Evolutionary conservation across 2,113 vertebrate genomes (phyloP).

Genomic region (Naja naja): DNA sequence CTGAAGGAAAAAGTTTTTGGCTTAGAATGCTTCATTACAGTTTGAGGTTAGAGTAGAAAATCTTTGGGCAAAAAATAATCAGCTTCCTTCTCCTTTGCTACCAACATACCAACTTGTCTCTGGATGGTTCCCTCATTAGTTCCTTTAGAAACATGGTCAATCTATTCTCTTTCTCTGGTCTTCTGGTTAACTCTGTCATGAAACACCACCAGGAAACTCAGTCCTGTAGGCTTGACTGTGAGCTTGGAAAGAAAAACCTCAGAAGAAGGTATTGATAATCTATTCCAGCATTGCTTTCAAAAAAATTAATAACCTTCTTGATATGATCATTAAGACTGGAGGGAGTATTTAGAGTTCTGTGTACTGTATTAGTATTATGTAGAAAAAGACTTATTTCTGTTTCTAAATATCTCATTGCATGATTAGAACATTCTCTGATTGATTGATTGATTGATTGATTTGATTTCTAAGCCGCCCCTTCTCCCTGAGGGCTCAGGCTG

Average conservation of each 20-base stretch:
- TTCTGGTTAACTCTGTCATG: not conserved
- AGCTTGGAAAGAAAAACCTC: not conserved
- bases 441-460: too few species aligned
- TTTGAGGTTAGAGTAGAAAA: too few species aligned
- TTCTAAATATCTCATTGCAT: not conserved
- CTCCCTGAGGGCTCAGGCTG: too few species aligned
- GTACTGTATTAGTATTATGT: not conserved
- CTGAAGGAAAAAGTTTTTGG: too few species aligned
- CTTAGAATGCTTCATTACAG: too few species aligned
- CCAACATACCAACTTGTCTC: too few species aligned
- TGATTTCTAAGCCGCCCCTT: too few species aligned
- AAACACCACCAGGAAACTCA: not conserved
- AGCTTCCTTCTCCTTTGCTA: too few species aligned
- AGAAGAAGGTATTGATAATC: not conserved
- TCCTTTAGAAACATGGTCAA: not conserved
- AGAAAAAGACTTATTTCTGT: not conserved
- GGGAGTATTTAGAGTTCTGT: not conserved
- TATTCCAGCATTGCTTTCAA: not conserved
- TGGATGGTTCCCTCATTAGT: not conserved
- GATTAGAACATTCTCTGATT: not conserved
- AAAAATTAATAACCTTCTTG: not conserved
- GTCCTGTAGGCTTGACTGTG: not conserved
- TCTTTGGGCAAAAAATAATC: too few species aligned
- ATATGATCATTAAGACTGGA: not conserved
- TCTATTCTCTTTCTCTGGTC: not conserved